These are phyloP conservation scores for Chromis chromis DNA, from an alignment of 2,797 vertebrate genomes.

Conservation along the genomic window DNA sequence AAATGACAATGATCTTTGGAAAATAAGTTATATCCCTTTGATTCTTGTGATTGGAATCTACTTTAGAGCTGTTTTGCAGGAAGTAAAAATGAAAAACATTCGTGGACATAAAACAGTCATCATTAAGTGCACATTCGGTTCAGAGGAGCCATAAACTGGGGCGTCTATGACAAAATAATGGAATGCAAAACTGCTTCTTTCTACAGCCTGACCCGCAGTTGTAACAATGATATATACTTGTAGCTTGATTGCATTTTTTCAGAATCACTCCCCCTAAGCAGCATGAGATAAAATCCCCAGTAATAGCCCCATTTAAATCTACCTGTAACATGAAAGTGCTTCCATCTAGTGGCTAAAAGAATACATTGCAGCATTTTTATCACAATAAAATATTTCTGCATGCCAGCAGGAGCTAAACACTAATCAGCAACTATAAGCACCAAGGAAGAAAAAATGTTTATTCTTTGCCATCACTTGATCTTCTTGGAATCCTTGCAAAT, in stretches of 20 bases:
- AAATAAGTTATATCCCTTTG: not conserved
- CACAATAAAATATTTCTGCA: not conserved
- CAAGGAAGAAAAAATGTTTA: slow-evolving; percentile 18
- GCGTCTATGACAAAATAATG: not conserved
- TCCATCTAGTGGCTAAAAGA: slow-evolving; percentile 62
- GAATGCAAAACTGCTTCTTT: not conserved
- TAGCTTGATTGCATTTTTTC: not conserved
- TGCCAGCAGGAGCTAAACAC: not conserved
- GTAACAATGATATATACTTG: slow-evolving; percentile 26
- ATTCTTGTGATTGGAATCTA: not conserved
- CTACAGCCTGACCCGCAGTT: not conserved
- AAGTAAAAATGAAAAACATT: not conserved
- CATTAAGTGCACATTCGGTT: not conserved
- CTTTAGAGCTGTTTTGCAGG: slow-evolving; percentile 5
- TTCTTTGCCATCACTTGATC: not conserved
- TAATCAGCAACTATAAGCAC: slow-evolving; percentile 4
- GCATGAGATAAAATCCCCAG: not conserved
- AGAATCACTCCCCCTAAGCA: not conserved
- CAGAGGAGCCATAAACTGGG: not conserved
- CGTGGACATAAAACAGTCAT: not conserved
- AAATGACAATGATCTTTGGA: not conserved
- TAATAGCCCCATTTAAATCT: not conserved
- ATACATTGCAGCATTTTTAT: slow-evolving; percentile 10
- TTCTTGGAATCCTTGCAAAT: slow-evolving; percentile 6
- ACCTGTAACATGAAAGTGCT: slow-evolving; percentile 36